Evolutionary conservation across 2,797 vertebrate species (phyloP).

Genomic region (Tangara arthus): DNA sequence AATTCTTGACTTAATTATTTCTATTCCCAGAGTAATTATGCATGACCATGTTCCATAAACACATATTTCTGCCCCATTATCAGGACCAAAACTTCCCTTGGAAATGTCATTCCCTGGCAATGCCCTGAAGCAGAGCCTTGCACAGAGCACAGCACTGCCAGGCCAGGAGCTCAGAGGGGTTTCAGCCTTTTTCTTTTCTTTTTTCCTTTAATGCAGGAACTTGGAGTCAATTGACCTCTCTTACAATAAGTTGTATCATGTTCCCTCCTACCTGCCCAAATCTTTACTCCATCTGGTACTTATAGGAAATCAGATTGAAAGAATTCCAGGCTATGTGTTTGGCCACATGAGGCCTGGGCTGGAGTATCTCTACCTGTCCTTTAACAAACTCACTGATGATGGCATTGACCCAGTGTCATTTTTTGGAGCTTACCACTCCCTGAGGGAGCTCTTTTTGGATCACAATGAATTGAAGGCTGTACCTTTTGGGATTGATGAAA

Average conservation of each 20-base stretch:
- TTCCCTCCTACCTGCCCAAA: slow-evolving; percentile 92
- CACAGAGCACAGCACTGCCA: background rate
- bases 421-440: slow-evolving; percentile 85
- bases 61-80: background rate
- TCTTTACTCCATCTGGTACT: slow-evolving; percentile 90
- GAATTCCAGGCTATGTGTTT: slow-evolving; percentile 94
- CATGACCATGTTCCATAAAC: background rate
- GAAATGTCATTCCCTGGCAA: background rate
- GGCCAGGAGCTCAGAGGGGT: background rate
- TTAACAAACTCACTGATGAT: slow-evolving; percentile 87
- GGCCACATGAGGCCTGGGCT: slow-evolving; percentile 94
- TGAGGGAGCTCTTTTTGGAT: slow-evolving; percentile 93
- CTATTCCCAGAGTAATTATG: background rate
- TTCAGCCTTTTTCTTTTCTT: background rate
- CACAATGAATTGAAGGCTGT: slow-evolving; percentile 87
- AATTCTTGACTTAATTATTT: background rate
- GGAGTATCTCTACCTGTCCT: slow-evolving; percentile 95
- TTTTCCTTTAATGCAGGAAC: slow-evolving; percentile 77
- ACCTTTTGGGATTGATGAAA: slow-evolving; percentile 88
- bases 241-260: slow-evolving; percentile 90
- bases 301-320: slow-evolving; percentile 92
- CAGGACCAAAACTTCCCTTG: background rate
- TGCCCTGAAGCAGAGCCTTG: background rate
- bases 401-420: slow-evolving; percentile 90
- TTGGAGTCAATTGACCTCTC: slow-evolving; percentile 96